Percentiles rank a stretch among this genome's conserved stretches.
These are phyloP conservation scores for Paratrypauchen microcephalus DNA, from an alignment of 2,797 vertebrate genomes.

Conservation along the genomic window DNA sequence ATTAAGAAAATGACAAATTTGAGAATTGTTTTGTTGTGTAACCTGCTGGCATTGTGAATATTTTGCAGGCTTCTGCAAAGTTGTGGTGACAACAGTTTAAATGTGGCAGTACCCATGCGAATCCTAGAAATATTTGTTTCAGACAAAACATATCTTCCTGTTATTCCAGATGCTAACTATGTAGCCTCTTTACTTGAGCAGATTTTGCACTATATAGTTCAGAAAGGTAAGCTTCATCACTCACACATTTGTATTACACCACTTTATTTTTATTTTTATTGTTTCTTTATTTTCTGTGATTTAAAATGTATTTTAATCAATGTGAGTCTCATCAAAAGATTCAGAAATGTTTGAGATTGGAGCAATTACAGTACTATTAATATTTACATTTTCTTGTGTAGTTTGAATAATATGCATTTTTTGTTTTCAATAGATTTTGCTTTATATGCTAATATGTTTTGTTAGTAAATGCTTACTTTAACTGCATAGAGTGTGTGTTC, in stretches of 20 bases:
- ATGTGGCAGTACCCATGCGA: conserved; percentile 94
- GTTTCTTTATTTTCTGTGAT: neutral
- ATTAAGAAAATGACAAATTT: neutral
- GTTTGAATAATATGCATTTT: neutral
- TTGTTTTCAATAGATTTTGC: neutral
- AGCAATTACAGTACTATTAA: neutral
- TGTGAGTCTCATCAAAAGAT: neutral
- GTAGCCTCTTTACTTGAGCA: conserved; percentile 92
- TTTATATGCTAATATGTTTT: neutral
- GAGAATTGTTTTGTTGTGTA: neutral
- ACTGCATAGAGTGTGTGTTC: conserved; percentile 20
- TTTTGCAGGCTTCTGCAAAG: conserved; percentile 84
- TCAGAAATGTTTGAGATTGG: neutral
- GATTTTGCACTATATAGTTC: conserved; percentile 98
- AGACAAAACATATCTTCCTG: conserved; percentile 88
- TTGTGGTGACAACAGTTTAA: conserved; percentile 88
- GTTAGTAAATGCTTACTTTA: neutral
- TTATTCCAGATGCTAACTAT: conserved; percentile 84
- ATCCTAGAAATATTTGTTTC: conserved; percentile 97
- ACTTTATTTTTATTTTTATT: neutral
- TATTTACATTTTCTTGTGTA: neutral
- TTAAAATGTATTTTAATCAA: neutral
- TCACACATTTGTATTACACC: neutral
- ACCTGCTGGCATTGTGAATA: conserved; percentile 20
- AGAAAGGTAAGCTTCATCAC: conserved; percentile 84